These are phyloP conservation scores for Notothenia rossii DNA, from an alignment of 2,113 vertebrate species.

Conservation along the genomic window DNA sequence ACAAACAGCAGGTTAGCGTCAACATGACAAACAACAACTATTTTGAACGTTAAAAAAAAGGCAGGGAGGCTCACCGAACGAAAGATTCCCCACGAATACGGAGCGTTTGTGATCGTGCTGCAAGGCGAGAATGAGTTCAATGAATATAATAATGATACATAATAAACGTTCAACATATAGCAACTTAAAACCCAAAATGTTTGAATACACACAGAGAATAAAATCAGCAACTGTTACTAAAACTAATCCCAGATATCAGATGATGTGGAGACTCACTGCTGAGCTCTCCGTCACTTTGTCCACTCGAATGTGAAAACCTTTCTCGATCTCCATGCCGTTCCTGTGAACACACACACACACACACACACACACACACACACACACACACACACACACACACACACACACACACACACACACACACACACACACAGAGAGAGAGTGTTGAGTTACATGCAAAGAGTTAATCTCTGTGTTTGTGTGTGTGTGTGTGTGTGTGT, in stretches of 20 bases:
- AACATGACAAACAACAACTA: neutral
- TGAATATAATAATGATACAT: no score
- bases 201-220: no score
- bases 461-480: no score
- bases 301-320: constrained; percentile 90
- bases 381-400: no score
- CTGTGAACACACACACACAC: constrained; percentile 68
- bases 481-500: no score
- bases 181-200: no score
- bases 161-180: no score
- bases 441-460: no score
- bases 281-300: constrained; percentile 84
- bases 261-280: neutral
- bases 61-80: constrained; percentile 89
- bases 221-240: no score
- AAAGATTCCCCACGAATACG: constrained; percentile 93
- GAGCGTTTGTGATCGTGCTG: constrained; percentile 93
- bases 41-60: no score
- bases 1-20: neutral
- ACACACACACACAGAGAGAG: neutral
- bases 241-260: accelerated
- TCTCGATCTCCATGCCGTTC: constrained; percentile 90
- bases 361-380: no score
- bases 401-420: no score
- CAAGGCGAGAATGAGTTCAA: constrained; percentile 33